These are phyloP conservation scores for Phlogophora meticulosa DNA, from an alignment of 2,888 invertebrate species.

Conservation along the genomic window DNA sequence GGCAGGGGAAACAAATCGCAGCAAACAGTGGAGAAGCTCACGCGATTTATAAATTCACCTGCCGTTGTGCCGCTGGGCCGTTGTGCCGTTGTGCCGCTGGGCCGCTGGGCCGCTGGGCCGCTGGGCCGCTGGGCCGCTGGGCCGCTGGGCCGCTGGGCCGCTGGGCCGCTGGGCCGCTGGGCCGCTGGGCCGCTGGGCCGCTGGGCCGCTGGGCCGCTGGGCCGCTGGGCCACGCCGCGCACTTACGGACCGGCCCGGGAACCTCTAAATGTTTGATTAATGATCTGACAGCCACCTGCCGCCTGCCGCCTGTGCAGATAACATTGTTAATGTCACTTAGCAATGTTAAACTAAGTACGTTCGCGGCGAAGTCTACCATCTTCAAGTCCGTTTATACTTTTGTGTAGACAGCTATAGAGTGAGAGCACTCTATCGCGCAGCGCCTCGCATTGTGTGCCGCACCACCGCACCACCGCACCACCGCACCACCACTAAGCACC, in stretches of 20 bases:
- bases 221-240: too few species aligned
- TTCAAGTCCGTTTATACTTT: slow-evolving; percentile 31
- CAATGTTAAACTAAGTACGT: slow-evolving; percentile 13
- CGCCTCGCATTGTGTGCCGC: slow-evolving; percentile 1
- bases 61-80: not conserved
- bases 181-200: too few species aligned
- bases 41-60: slow-evolving; percentile 41
- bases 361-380: slow-evolving; percentile 14
- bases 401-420: slow-evolving; percentile 21
- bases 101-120: not conserved
- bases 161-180: not conserved
- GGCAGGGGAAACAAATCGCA: slow-evolving; percentile 29
- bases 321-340: slow-evolving; percentile 29
- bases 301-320: not conserved
- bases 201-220: too few species aligned
- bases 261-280: slow-evolving; percentile 15
- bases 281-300: slow-evolving; percentile 3
- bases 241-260: not conserved
- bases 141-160: not conserved
- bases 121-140: not conserved
- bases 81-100: not conserved
- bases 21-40: slow-evolving; percentile 31
- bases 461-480: not conserved
- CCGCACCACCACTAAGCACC: too few species aligned
- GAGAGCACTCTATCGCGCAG: slow-evolving; percentile 29